phyloP scores from a whole-genome alignment of 92 coral and sea anemone genomes.

The Zoanthus solanderi region DNA sequence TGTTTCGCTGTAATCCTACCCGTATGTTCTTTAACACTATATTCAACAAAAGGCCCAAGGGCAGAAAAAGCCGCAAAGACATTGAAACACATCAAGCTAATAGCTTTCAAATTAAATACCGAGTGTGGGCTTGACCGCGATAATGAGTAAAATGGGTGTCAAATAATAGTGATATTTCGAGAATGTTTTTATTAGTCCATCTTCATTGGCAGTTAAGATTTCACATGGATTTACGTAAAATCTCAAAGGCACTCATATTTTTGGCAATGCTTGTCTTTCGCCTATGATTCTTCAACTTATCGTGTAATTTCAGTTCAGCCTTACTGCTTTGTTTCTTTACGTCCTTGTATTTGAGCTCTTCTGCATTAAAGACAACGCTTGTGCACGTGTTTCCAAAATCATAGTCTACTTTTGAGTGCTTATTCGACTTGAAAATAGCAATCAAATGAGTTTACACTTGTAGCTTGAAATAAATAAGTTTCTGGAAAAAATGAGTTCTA shows the following conservation, averaged over 20 bases:
- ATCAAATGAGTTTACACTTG: conserved; percentile 2
- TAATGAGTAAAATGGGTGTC: conserved; percentile 55
- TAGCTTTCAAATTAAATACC: conserved; percentile 55
- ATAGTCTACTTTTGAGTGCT: not conserved
- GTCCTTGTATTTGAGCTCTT: too few relatives aligned
- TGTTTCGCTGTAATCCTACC: conserved; percentile 18
- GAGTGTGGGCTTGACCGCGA: conserved; percentile 61
- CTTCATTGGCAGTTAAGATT: not conserved
- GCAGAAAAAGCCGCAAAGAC: conserved; percentile 61
- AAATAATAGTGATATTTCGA: conserved; percentile 42
- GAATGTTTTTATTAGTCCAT: conserved; percentile 30
- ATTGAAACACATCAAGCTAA: conserved; percentile 60
- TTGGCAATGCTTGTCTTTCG: too few relatives aligned
- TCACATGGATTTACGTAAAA: not conserved
- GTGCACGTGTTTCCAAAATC: not conserved
- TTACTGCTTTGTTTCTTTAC: too few relatives aligned
- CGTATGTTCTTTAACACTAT: conserved; percentile 10
- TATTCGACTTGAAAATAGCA: not conserved
- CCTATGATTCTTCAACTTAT: not conserved
- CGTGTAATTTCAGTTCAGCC: not conserved
- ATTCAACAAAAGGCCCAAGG: conserved; percentile 43
- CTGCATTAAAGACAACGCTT: too few relatives aligned
- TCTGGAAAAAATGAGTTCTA: not conserved
- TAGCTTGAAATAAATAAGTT: conserved; percentile 9
- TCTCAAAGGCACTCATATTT: not conserved